Evolutionary conservation across 2,113 vertebrate species (phyloP), one percentile per base, ranked within the genome.

Genomic region (Semicossyphus pulcher): DNA sequence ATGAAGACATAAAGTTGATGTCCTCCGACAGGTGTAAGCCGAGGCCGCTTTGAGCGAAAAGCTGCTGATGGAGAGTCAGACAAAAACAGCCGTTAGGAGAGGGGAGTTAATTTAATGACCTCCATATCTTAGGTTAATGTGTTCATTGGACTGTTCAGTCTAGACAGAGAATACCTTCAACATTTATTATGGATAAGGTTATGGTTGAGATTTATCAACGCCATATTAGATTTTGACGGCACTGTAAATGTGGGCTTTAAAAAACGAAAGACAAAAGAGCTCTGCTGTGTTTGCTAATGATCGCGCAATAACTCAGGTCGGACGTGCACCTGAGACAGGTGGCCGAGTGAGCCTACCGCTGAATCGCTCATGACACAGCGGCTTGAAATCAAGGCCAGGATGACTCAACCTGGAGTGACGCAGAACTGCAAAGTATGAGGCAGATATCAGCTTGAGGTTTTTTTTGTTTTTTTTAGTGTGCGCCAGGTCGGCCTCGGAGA

Each of bases 81-180:
- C 61, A 60, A 59, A 76, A 48, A 65, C 54, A 61, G 62, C 70
- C 32, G 18, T 79, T 81, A 65, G 45, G 41, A 72, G 62, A 42
- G 71, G 57, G 75, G 25, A 83, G 65, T 74, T 79, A 67, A 85
- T 77, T 78, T 77, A 82, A 89, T 75, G 84, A 74, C 45, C 72
- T 28, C 53, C 58, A 57, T 77, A 63, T 68, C 63, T 71, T 71
- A 61, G 83, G 83, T 83, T 84, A 86, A 90, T 89, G 78, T 70
- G 77, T 82, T 86, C 83, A 83, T 65, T 78, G 83, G 78, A 78
- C 78, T 84, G 72, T 58, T 52, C 36, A 78, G 89, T 86, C 86
- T 72, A 77, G 81, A 85, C 83, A 56, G 80, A 72, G 65, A 72
- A 81, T 47, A 86, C 57, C 58, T 79, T 70, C 48, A 84, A 81